These are phyloP conservation scores for Rhodophaea formosa DNA, from an alignment of 2,888 invertebrate genomes.

Conservation along the genomic window DNA sequence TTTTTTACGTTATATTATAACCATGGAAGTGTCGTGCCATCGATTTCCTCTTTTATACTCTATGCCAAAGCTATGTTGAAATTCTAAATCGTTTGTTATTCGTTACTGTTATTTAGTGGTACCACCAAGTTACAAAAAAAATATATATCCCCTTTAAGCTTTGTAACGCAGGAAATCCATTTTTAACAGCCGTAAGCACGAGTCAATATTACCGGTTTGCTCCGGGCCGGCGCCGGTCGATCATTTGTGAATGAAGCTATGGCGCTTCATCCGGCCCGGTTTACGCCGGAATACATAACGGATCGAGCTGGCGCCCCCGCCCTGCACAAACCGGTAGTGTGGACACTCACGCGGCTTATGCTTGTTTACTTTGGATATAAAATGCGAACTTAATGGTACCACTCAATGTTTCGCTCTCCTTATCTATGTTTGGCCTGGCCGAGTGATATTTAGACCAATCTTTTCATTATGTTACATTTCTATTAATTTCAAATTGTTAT, in stretches of 20 bases:
- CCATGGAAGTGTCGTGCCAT: conserved; percentile 26
- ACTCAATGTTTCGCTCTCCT: not conserved
- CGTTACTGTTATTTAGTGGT: conserved; percentile 21
- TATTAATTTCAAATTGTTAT: conserved; percentile 52
- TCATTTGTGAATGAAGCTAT: too few species aligned
- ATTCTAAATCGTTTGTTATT: conserved; percentile 29
- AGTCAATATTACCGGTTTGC: too few species aligned
- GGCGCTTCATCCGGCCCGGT: too few species aligned
- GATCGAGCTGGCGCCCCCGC: too few species aligned
- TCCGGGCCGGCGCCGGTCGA: too few species aligned
- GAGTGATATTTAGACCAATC: conserved; percentile 12
- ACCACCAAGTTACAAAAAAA: not conserved
- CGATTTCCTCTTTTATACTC: conserved; percentile 20
- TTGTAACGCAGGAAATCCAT: too few species aligned
- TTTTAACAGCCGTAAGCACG: not conserved
- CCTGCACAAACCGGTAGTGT: too few species aligned
- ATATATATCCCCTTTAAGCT: too few species aligned
- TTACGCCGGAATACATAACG: too few species aligned
- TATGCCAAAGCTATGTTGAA: conserved; percentile 30
- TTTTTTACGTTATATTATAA: conserved; percentile 18
- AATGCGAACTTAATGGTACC: not conserved
- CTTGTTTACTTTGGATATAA: too few species aligned
- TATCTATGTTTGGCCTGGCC: conserved; percentile 1
- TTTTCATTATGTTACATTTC: conserved; percentile 21
- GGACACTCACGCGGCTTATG: too few species aligned